phyloP scores from a whole-genome alignment of 2,797 vertebrate genomes.

The Monodelphis domestica region DNA sequence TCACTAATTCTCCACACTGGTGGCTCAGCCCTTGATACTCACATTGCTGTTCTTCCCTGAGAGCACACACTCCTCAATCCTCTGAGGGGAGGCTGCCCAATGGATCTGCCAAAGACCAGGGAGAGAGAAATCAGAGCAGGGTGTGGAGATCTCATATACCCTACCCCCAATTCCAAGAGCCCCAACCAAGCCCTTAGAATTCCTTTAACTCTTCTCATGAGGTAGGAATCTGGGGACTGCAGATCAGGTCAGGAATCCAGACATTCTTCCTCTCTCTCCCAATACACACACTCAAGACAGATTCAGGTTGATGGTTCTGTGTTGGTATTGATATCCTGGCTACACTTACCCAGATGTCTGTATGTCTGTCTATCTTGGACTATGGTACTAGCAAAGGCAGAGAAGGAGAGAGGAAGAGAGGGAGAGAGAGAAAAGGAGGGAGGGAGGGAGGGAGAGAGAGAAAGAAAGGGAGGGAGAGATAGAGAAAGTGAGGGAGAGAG shows the following conservation, averaged over 20 bases:
- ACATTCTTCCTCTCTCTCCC: neutral
- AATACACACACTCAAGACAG: neutral
- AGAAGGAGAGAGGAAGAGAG: neutral
- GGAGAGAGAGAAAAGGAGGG: no score
- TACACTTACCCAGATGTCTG: neutral
- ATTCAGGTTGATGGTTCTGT: neutral
- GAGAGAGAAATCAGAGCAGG: constrained; percentile 6
- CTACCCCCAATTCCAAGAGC: neutral
- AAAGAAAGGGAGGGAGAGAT: no score
- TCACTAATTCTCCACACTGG: neutral
- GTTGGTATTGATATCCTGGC: neutral
- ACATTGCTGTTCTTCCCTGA: constrained; percentile 98
- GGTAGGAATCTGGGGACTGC: neutral
- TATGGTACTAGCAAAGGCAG: neutral
- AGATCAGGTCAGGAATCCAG: neutral
- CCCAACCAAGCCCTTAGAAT: neutral
- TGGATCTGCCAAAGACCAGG: constrained; percentile 90
- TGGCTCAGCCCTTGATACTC: constrained; percentile 81
- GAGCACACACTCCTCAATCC: constrained; percentile 96
- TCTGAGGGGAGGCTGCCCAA: constrained; percentile 95
- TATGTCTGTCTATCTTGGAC: neutral
- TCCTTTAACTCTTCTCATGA: neutral
- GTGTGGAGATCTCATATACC: neutral
- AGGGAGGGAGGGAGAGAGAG: no score
- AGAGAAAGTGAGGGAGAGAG: no score